phyloP scores from a whole-genome alignment of 2,113 vertebrate species.

The Protobothrops flavoviridis region DNA sequence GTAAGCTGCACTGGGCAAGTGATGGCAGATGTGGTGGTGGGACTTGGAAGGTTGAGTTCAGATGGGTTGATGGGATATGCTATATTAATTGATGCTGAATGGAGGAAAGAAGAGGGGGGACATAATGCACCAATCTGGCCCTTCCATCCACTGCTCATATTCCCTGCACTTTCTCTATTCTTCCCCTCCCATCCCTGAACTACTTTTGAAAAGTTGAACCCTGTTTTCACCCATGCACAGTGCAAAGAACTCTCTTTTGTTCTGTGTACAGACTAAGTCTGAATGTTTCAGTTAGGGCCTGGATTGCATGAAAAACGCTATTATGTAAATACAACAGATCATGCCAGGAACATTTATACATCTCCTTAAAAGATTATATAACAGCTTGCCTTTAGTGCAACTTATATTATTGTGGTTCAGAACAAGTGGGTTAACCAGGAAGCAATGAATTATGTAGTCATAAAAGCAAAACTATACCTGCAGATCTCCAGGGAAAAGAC shows the following conservation, averaged over 20 bases:
- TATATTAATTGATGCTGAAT: neutral
- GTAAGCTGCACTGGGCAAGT: neutral
- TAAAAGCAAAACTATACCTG: conserved; percentile 80
- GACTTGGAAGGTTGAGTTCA: neutral
- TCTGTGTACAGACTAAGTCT: neutral
- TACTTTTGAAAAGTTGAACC: neutral
- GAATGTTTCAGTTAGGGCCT: neutral
- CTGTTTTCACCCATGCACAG: neutral
- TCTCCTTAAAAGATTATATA: neutral
- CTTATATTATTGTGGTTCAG: neutral
- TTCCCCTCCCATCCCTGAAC: neutral
- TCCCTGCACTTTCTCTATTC: neutral
- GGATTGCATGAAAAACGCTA: neutral
- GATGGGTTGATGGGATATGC: neutral
- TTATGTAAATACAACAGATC: neutral
- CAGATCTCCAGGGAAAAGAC: conserved; percentile 93
- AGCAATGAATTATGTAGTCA: conserved; percentile 13
- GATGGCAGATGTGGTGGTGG: neutral
- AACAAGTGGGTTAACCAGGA: conserved; percentile 13
- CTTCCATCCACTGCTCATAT: neutral
- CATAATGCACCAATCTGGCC: neutral
- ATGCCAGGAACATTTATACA: neutral
- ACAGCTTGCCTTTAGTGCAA: conserved; percentile 1
- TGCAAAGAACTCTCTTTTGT: neutral
- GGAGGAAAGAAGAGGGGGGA: neutral